Evolutionary conservation across 2,888 invertebrate species (phyloP).

Genomic region (Serripes groenlandicus): DNA sequence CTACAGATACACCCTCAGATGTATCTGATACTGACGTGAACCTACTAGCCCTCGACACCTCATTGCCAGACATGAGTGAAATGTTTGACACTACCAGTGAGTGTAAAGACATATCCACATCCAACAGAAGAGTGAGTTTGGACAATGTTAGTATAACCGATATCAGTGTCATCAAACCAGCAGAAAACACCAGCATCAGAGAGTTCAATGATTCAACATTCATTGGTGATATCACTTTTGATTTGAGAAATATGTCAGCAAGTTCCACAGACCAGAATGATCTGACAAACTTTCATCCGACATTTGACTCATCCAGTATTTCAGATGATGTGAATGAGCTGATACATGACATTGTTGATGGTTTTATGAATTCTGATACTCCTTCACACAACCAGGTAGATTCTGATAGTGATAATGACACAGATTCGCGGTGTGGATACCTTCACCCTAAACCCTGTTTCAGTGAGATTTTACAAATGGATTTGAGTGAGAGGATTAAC

Average conservation of each 20-base stretch:
- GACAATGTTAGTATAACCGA: conserved; percentile 18
- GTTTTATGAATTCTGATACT: neutral
- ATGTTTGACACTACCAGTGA: neutral
- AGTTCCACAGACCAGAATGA: neutral
- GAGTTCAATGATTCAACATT: conserved; percentile 10
- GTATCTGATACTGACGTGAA: neutral
- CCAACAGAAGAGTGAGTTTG: neutral
- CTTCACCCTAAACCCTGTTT: too few relatives aligned
- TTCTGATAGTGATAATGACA: neutral
- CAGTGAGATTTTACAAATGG: too few relatives aligned
- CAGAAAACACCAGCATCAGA: neutral
- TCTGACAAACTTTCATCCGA: neutral
- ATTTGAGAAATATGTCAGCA: conserved; percentile 2
- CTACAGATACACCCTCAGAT: neutral
- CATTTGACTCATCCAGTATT: neutral
- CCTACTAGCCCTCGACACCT: neutral
- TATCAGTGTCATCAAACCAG: conserved; percentile 29
- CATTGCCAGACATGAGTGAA: neutral
- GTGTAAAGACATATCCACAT: neutral
- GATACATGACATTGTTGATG: neutral
- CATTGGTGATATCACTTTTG: conserved; percentile 12
- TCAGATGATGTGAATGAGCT: neutral
- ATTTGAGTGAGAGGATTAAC: too few relatives aligned
- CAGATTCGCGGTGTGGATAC: neutral
- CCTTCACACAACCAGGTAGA: neutral